Evolutionary conservation across 1,140 invertebrate species (phyloP).

Genomic region (Lepidurus couesii): DNA sequence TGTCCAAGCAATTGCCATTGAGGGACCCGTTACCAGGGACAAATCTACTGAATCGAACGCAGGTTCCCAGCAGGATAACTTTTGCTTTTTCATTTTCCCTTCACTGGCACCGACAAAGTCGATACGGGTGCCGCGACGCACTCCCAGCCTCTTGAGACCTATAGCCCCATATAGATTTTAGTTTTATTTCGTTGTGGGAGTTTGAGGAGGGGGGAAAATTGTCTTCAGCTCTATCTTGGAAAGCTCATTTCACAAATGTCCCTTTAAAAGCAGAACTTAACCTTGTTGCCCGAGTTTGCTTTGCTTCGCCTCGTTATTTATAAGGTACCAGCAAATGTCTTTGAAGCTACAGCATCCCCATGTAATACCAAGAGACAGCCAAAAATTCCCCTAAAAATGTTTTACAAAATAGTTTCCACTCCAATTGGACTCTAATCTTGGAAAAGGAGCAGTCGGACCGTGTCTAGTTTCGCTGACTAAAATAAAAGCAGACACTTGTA

Average conservation of each 20-base stretch:
- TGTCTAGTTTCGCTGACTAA: background rate
- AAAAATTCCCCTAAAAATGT: no score
- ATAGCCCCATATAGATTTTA: slow-evolving; percentile 11
- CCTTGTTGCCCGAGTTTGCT: slow-evolving; percentile 5
- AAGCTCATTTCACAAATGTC: background rate
- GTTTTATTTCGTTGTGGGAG: background rate
- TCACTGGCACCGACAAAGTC: background rate
- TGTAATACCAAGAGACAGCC: background rate
- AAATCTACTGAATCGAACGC: slow-evolving; percentile 14
- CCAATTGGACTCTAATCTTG: background rate
- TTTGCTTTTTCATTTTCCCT: slow-evolving; percentile 14
- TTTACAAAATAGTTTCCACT: background rate
- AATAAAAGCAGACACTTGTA: background rate
- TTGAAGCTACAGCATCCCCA: background rate
- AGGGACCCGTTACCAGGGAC: slow-evolving; percentile 20
- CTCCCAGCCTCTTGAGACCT: background rate
- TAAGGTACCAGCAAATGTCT: background rate
- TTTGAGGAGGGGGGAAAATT: background rate
- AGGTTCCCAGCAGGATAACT: slow-evolving; percentile 9
- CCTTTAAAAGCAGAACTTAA: background rate
- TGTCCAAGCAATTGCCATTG: slow-evolving; percentile 13
- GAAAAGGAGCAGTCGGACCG: background rate
- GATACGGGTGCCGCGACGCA: slow-evolving; percentile 17
- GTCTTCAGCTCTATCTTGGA: background rate
- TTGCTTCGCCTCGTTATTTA: background rate